Percentiles rank a stretch among this genome's conserved stretches.
phyloP scores from a whole-genome alignment of 2,888 invertebrate species.

The Plemyria rubiginata region DNA sequence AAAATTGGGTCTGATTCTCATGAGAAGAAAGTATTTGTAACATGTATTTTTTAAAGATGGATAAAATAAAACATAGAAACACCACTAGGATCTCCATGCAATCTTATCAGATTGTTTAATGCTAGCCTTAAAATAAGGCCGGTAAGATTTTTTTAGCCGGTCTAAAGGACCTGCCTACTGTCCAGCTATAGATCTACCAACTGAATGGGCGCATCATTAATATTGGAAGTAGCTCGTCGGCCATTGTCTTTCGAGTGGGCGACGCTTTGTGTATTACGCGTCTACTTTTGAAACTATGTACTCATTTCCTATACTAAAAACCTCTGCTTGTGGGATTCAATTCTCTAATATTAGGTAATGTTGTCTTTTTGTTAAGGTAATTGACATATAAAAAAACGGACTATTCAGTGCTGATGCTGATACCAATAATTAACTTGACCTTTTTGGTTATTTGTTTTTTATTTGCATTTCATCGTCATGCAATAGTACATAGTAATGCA shows the following conservation, averaged over 20 bases:
- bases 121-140: not conserved
- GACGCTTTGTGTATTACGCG: conserved; percentile 76
- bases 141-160: not conserved
- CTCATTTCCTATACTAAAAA: conserved; percentile 76
- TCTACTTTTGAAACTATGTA: conserved; percentile 70
- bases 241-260: conserved; percentile 78
- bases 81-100: too few species aligned
- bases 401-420: too few species aligned
- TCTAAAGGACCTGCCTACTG: not conserved
- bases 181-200: conserved; percentile 5
- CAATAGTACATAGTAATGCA: too few species aligned
- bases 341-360: conserved; percentile 11
- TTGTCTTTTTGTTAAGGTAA: not conserved
- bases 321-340: conserved; percentile 63
- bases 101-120: too few species aligned
- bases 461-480: too few species aligned
- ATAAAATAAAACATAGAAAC: too few species aligned
- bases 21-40: too few species aligned
- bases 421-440: too few species aligned
- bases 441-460: too few species aligned
- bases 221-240: conserved; percentile 78
- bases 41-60: too few species aligned
- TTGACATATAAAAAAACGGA: too few species aligned
- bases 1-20: too few species aligned
- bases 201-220: conserved; percentile 74